Evolutionary conservation across 2,888 invertebrate species (phyloP), one percentile per base, ranked within the genome.

Genomic region (Xanthorhoe spadicearia): DNA sequence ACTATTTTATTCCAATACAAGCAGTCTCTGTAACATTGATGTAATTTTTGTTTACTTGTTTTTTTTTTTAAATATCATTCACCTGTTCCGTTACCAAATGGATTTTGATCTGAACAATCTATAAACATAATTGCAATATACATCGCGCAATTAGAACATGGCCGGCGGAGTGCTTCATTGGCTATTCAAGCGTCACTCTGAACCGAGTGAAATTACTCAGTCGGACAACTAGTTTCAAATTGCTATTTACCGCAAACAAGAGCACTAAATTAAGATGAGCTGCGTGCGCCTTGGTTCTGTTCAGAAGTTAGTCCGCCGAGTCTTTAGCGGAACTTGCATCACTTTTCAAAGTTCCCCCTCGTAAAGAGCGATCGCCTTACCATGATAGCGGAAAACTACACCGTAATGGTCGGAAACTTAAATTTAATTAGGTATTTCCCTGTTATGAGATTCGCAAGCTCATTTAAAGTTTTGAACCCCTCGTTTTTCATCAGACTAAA

Each of bases 191-290:
- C 65, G 70, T 66, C 72, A 70, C 74, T 73, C 76, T 77, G 72
- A 79, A 79, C 71, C 76, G 78, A 77, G 74, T 75, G 77, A 85
- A 88, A 77, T 84, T 84, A 80, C 76, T 71, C 74, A 82, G 82
- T 82, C 78, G 77, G 80, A 85, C 84, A 84, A 86, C 85, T 85
- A 85, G 85, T 84, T 85, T 82, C 82, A 88, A 91, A 89, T 89
- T 86, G 85, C 84, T 89, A 87, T 88, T 89, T 89, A 87, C 87
- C 86, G 75, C 86, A 87, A 88, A 89, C 89, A 90, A 88, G 89
- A 86, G 81, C 81, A 82, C 83, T 86, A 87, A 89, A 90, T 89
- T 88, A 88, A 88, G 86, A 88, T 85, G 85, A 84, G 84, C 83
- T 84, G 83, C 82, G 80, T 83, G 75, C 80, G 61, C 63, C 66